Base-by-base conservation (phyloP, 2,113 vertebrate genomes). In the Ondatra zibethicus region DNA sequence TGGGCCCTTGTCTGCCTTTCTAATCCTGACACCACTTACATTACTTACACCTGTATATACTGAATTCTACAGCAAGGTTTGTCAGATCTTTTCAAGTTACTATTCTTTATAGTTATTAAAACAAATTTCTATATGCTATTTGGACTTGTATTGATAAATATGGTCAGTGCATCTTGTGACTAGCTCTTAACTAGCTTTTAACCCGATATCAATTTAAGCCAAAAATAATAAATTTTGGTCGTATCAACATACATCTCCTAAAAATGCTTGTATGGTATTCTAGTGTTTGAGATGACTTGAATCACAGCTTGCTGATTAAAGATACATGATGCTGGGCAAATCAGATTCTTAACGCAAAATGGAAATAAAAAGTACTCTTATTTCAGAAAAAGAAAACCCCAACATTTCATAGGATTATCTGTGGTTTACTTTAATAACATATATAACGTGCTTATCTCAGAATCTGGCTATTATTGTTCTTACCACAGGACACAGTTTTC, bases 301-400 rank as follows among this genome's bases (percentile, higher is more conserved):
- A n/a, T 75, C 4, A 29, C 5, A 66, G 42, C 21, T 63, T 45
- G 27, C 11, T n/a, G 31, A 39, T 85, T 50, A 76, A 75, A 90
- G 76, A 16, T 77, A 25, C 8, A 8, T 9, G 6, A 68, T 27
- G n/a, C 14, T 78, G 33, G 39, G 36, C 36, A 78, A 85, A n/a
- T 39, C 82, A 92, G 8, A 82, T 36, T 58, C 73, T 92, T 42
- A 84, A 10, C 73, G 77, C 82, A 78, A 86, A 94, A 90, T 85
- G 55, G 61, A 81, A 84, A 95, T 36, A 47, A 36, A 92, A 96
- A 63, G 21, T 70, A 52, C n/a, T 63, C 14, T 89, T 81, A 68
- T 42, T 86, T 75, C 23, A 76, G 85, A 42, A 75, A 94, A 91
- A 86, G 11, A 1, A 66, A 65, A 31, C 27, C 12, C n/a, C 14